Evolutionary conservation across 2,113 vertebrate genomes (phyloP), one percentile per base, ranked within the genome.

Genomic region (Motacilla alba): DNA sequence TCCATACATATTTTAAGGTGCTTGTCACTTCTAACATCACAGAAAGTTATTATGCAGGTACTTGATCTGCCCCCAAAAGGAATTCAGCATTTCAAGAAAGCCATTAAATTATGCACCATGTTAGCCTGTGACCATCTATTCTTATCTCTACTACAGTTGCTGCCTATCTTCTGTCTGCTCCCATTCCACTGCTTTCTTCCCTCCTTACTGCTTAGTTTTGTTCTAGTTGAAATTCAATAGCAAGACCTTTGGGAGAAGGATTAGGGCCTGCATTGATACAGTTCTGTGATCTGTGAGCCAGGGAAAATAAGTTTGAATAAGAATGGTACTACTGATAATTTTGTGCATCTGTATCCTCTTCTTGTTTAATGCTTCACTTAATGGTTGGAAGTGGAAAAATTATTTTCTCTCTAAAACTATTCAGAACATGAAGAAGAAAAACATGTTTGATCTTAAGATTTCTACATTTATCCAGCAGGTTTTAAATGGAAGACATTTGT

Each of bases 1-100:
- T 81, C 89, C 77, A 94, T 91, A 89, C 91, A 92, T 96, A 97
- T 94, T 97, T 95, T 87, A 96, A 95, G 52, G 83, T 91, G 49
- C 94, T 90, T 95, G 90, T 92, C 63, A 0, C 72, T 95, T 95
- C 39, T 60, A 90, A 55, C 85, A 86, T 92, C 95, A 69, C 43
- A 72, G 72, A 91, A 92, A 95, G 80, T 89, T 97, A 87, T 90
- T 93, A 89, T 91, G 80, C 73, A 89, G 87, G 69, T 82, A 58
- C 66, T 89, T 92, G 87, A 78, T 94, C 77, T 89, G 28, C 73
- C 66, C 52, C 66, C 20, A 27, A 82, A 95, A 96, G 60, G 89
- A 94, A 91, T 92, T 87, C 73, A 87, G 31, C 58, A 33, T 92
- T 95, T 95, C 83, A 87, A 72, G 68, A 87, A 92, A 89, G 52